Conservation (phyloP, 2,797 vertebrate genomes). For the Lacerta bilineata region DNA sequence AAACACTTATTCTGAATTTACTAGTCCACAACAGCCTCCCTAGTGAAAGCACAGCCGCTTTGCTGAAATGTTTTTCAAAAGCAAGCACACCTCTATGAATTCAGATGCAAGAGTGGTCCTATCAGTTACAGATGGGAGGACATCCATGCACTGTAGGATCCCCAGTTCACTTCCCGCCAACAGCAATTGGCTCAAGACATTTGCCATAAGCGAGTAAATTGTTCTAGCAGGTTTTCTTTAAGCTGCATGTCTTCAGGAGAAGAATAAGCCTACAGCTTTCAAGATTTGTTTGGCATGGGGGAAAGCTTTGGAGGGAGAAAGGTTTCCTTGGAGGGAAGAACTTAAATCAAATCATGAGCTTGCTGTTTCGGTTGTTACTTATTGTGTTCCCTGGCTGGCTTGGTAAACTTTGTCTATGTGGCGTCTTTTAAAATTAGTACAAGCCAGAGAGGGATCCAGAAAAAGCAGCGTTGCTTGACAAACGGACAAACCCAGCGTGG, state of each 20-base stretch:
- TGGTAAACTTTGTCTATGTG: constrained; percentile 35
- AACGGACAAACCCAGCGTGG: neutral
- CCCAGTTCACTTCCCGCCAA: neutral
- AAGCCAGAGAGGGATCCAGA: neutral
- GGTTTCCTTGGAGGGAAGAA: neutral
- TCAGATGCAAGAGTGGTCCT: neutral
- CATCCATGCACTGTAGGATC: neutral
- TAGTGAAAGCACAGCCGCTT: neutral
- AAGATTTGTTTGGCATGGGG: neutral
- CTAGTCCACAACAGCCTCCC: neutral
- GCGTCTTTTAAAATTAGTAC: constrained; percentile 33
- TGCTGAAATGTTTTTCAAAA: neutral
- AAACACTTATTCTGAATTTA: neutral
- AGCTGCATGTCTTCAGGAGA: neutral
- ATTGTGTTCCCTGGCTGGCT: constrained; percentile 9
- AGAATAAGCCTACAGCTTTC: neutral
- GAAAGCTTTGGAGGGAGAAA: neutral
- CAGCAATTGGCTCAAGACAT: neutral
- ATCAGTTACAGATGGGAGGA: neutral
- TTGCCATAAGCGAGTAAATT: neutral
- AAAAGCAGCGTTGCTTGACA: neutral
- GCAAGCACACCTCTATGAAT: neutral
- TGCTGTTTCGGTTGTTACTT: neutral
- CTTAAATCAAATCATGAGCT: constrained; percentile 16
- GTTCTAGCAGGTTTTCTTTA: constrained; percentile 14